These are phyloP conservation scores for Gymnorhina tibicen DNA, from an alignment of 2,113 vertebrate species.

Conservation along the genomic window DNA sequence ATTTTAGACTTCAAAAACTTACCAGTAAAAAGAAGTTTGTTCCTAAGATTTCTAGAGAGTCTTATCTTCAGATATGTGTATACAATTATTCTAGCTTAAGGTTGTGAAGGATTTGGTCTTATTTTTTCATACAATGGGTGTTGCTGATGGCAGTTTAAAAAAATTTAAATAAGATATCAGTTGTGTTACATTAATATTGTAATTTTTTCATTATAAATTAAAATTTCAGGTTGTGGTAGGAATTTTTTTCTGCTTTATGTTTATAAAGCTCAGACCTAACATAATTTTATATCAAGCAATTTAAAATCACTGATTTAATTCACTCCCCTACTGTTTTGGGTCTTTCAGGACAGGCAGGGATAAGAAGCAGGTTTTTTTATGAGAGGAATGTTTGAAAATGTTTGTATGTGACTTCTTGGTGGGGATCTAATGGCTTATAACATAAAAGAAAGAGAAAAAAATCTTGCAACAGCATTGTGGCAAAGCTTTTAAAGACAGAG, in stretches of 20 bases:
- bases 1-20: not conserved
- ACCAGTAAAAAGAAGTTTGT: not conserved
- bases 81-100: not conserved
- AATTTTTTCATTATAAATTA: not conserved
- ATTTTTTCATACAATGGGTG: not conserved
- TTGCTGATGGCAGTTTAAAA: not conserved
- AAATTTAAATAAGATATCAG: not conserved
- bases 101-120: not conserved
- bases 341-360: not conserved
- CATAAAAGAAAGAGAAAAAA: not conserved
- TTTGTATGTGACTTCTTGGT: not conserved
- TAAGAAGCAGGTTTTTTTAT: not conserved
- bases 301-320: constrained; percentile 1
- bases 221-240: not conserved
- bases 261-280: not conserved
- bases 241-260: not conserved
- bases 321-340: not conserved
- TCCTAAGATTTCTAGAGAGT: not conserved
- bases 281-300: not conserved
- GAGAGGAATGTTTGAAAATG: not conserved
- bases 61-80: not conserved
- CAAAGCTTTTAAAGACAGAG: constrained; percentile 33
- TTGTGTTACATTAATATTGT: not conserved
- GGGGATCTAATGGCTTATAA: not conserved
- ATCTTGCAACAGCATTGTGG: not conserved